Conservation (phyloP, 2,797 vertebrate species). For the Enteromius paludinosus region DNA sequence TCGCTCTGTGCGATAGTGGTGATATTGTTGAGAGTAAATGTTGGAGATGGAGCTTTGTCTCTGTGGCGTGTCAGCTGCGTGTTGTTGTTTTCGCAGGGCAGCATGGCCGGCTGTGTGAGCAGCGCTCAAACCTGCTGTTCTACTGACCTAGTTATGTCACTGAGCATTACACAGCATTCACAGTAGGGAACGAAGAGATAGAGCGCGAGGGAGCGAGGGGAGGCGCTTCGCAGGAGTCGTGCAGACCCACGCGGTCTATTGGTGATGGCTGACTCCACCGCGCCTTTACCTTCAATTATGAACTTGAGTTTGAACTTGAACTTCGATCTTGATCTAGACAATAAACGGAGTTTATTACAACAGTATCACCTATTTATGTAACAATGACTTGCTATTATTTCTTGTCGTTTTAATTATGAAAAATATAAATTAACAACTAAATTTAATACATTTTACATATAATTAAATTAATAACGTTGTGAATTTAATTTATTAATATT, state of each 20-base stretch:
- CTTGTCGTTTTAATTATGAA: neutral
- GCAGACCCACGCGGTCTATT: slow-evolving; percentile 57
- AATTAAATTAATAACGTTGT: neutral
- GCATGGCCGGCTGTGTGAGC: slow-evolving; percentile 77
- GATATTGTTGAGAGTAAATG: neutral
- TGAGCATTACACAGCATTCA: slow-evolving; percentile 72
- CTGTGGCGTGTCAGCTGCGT: slow-evolving; percentile 34
- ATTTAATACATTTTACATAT: too few species aligned
- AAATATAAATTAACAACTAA: neutral
- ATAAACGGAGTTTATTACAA: neutral
- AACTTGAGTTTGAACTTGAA: slow-evolving; percentile 17
- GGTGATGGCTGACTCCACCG: neutral
- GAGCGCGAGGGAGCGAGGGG: slow-evolving; percentile 59
- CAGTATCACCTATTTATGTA: neutral
- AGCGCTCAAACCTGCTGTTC: slow-evolving; percentile 75
- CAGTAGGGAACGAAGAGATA: slow-evolving; percentile 52
- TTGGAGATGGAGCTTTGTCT: neutral
- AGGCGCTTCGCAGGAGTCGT: slow-evolving; percentile 58
- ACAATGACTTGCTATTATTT: neutral
- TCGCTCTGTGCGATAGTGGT: neutral
- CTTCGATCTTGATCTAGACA: neutral
- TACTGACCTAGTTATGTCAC: slow-evolving; percentile 87
- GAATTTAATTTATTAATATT: neutral
- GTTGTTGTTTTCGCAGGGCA: slow-evolving; percentile 70
- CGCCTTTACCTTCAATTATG: neutral